Evolutionary conservation across 2,888 invertebrate genomes (phyloP), one percentile per base, ranked within the genome.

Genomic region (Elgonia sp.): DNA sequence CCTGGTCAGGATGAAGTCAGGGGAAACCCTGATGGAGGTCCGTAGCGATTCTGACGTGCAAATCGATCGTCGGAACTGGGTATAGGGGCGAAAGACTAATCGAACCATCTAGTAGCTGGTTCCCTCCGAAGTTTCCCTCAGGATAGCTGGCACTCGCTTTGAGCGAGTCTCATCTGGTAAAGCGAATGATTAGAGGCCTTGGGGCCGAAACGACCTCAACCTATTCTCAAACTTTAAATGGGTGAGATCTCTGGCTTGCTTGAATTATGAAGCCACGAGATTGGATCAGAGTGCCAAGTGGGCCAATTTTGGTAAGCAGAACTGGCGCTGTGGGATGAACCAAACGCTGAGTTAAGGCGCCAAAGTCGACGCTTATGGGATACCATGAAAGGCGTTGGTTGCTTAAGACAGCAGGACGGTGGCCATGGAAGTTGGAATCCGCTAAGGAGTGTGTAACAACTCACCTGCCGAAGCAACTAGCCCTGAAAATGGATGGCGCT

Each of bases 271-370:
- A 95, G 89, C 90, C 95, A 95, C 89, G 95, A 94, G 95, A 93
- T 92, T 94, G 94, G 95, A 95, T 95, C 95, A 95, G 95, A 95
- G 95, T 95, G 95, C 95, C 96, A 95, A 96, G 96, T 96, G 96
- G 96, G 96, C 96, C 96, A 96, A 94, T 96, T 96, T 96, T 96
- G 96, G 96, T 96, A 96, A 96, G 96, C 96, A 97, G 96, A 97
- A 97, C 96, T 97, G 96, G 96, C 96, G 96, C 96, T 97, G 96
- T 96, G 96, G 96, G 96, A 96, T 97, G 96, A 96, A 97, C 92
- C 92, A 91, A 92, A 92, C 92, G 92, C 91, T 70, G 91, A 92
- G 93, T 92, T 92, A 92, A 93, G 92, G 92, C 91, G 92, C 92
- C 93, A 79, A 92, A 93, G 90, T 92, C 91, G 91, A 92, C 92